Evolutionary conservation across 2,888 invertebrate species (phyloP).

Genomic region (Chaetogeoica ovagalla): DNA sequence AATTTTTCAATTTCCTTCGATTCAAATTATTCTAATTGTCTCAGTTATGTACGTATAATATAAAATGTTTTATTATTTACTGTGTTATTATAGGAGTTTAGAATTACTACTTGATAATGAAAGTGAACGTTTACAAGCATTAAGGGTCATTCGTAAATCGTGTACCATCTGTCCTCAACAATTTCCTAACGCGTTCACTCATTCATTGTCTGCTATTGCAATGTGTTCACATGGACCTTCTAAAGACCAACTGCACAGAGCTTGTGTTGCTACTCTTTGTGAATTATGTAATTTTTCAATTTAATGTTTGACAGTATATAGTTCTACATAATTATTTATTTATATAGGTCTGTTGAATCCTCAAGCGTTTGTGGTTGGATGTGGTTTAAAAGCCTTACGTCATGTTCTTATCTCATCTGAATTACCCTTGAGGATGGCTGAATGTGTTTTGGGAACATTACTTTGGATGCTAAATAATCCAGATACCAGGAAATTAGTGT

Average conservation of each 20-base stretch:
- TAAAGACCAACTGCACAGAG: constrained; percentile 80
- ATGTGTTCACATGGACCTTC: constrained; percentile 60
- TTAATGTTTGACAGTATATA: constrained; percentile 8
- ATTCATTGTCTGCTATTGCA: constrained; percentile 80
- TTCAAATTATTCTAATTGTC: too few species aligned
- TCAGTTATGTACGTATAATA: background rate
- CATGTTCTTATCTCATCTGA: constrained; percentile 63
- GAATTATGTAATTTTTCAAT: constrained; percentile 65
- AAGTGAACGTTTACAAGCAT: constrained; percentile 82
- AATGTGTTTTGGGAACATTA: constrained; percentile 85
- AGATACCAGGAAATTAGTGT: constrained; percentile 72
- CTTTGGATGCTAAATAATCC: constrained; percentile 85
- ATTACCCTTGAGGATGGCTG: constrained; percentile 78
- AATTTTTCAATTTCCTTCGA: constrained; percentile 54
- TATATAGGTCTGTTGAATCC: constrained; percentile 77
- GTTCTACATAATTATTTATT: constrained; percentile 56
- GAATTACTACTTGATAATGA: constrained; percentile 84
- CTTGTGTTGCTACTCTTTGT: constrained; percentile 83
- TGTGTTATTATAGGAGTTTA: constrained; percentile 69
- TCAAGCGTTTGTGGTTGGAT: constrained; percentile 75
- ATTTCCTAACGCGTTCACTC: constrained; percentile 75
- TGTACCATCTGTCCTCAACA: constrained; percentile 68
- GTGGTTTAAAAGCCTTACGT: constrained; percentile 80
- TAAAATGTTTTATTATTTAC: background rate
- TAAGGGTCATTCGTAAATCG: constrained; percentile 78